Evolutionary conservation across 1,140 invertebrate species (phyloP).

Genomic region (Drosophila nasuta): DNA sequence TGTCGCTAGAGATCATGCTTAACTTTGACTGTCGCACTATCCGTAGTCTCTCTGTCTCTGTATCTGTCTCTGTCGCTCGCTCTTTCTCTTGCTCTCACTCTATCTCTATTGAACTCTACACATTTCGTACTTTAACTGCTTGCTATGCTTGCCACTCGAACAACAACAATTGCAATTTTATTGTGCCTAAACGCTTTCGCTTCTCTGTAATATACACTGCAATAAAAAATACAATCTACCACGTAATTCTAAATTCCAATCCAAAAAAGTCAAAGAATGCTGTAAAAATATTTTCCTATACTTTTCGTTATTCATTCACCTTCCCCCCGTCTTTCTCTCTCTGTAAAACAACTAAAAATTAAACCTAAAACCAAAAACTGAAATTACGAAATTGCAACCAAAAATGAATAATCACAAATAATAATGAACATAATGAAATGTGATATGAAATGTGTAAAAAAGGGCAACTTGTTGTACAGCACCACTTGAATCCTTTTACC

Average conservation of each 20-base stretch:
- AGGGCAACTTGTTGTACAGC: constrained; percentile 84
- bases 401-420: constrained; percentile 44
- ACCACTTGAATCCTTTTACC: constrained; percentile 84
- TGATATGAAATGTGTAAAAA: constrained; percentile 78
- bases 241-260: constrained; percentile 29
- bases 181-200: constrained; percentile 53
- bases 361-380: constrained; percentile 21
- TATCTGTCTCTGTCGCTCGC: constrained; percentile 28
- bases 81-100: constrained; percentile 19
- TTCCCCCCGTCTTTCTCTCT: constrained; percentile 36
- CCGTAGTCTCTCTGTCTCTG: constrained; percentile 58
- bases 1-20: constrained; percentile 77
- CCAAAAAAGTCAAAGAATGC: constrained; percentile 41
- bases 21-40: constrained; percentile 69
- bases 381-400: constrained; percentile 49
- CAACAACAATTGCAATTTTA: constrained; percentile 38
- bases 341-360: constrained; percentile 28
- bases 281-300: constrained; percentile 67
- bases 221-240: constrained; percentile 16
- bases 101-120: constrained; percentile 16
- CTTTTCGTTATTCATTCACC: constrained; percentile 59
- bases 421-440: constrained; percentile 59
- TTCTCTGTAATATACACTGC: constrained; percentile 41
- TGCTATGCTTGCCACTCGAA: constrained; percentile 55
- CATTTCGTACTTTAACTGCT: constrained; percentile 39